These are phyloP conservation scores for Gallinago paraguaiae DNA, from an alignment of 2,113 vertebrate genomes.

Conservation along the genomic window DNA sequence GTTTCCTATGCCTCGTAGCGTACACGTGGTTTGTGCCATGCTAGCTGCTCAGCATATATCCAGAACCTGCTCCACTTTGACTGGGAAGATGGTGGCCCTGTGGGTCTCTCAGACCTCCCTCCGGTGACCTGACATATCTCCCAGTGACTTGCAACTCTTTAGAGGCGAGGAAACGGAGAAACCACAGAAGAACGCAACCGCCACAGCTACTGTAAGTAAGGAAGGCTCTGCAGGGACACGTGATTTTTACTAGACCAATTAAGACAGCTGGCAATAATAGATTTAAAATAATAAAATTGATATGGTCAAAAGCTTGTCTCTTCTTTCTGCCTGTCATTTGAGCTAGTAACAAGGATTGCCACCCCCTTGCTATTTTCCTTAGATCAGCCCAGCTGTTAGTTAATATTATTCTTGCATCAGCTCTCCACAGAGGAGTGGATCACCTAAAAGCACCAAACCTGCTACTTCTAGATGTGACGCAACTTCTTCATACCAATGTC, in stretches of 20 bases:
- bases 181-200: not conserved
- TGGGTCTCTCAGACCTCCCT: not conserved
- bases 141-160: not conserved
- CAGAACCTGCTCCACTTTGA: not conserved
- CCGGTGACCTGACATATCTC: not conserved
- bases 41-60: not conserved
- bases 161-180: not conserved
- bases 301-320: not conserved
- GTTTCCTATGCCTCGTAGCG: not conserved
- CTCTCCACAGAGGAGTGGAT: not conserved
- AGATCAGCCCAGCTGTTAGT: not conserved
- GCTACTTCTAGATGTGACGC: not conserved
- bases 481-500: not conserved
- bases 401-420: not conserved
- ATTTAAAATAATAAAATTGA: accelerated
- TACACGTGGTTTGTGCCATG: accelerated
- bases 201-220: not conserved
- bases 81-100: not conserved
- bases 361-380: not conserved
- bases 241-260: not conserved
- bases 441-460: not conserved
- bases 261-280: not conserved
- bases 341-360: not conserved
- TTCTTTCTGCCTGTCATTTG: not conserved
- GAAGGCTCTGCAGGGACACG: not conserved